These are phyloP conservation scores for Psophia crepitans DNA, from an alignment of 2,113 vertebrate genomes.

Conservation along the genomic window DNA sequence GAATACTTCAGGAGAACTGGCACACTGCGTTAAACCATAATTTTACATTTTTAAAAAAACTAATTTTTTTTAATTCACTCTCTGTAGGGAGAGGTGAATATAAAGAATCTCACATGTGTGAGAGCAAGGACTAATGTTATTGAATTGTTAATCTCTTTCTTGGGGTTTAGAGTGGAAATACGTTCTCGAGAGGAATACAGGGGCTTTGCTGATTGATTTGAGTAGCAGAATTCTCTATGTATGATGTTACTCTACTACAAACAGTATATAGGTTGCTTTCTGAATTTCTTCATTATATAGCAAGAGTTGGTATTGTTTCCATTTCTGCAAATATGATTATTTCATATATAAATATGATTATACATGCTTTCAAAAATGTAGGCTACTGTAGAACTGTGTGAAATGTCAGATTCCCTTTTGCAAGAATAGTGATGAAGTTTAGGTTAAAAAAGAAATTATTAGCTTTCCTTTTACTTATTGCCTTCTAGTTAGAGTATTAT, in stretches of 20 bases:
- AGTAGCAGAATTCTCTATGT: not conserved
- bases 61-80: no score
- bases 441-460: not conserved
- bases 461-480: not conserved
- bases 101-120: no score
- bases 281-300: not conserved
- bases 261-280: not conserved
- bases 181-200: not conserved
- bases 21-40: not conserved
- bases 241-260: not conserved
- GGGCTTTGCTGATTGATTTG: not conserved
- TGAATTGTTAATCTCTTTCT: no score
- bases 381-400: not conserved
- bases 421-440: not conserved
- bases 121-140: no score
- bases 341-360: not conserved
- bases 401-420: not conserved
- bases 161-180: not conserved
- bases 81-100: not conserved
- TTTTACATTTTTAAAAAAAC: not conserved
- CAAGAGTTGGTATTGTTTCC: not conserved
- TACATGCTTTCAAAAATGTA: not conserved
- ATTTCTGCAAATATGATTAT: not conserved
- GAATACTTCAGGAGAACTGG: not conserved
- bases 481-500: not conserved